phyloP scores from a whole-genome alignment of 1,140 invertebrate species.

The Drosophila subpulchrella region DNA sequence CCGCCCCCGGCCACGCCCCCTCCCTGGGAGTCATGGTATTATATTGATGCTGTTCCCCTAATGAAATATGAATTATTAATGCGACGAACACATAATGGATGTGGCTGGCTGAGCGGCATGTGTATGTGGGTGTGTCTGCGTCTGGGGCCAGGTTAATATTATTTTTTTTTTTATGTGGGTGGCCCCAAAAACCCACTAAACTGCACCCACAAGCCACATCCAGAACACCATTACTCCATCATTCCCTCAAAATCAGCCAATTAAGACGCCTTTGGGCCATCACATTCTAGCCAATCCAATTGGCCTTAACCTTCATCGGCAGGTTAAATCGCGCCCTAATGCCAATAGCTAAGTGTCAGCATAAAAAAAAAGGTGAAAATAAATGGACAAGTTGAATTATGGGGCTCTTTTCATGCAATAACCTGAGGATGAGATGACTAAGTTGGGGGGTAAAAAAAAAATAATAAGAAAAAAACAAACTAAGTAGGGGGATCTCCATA shows the following conservation, averaged over 20 bases:
- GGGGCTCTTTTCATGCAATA: slow-evolving; percentile 48
- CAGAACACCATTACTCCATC: not conserved
- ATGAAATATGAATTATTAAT: slow-evolving; percentile 73
- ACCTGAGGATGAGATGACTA: slow-evolving; percentile 32
- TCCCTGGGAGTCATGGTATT: not conserved
- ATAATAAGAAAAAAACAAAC: not conserved
- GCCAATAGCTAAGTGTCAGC: slow-evolving; percentile 28
- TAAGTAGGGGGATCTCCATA: slow-evolving; percentile 18
- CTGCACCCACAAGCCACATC: slow-evolving; percentile 3
- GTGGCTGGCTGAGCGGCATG: slow-evolving; percentile 25
- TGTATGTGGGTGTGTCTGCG: slow-evolving; percentile 26
- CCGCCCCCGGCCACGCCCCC: not conserved
- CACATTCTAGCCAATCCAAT: slow-evolving; percentile 27
- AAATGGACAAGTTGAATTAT: slow-evolving; percentile 41
- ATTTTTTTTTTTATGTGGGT: slow-evolving; percentile 14
- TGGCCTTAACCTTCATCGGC: slow-evolving; percentile 35
- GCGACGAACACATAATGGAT: slow-evolving; percentile 52
- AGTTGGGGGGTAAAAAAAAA: slow-evolving; percentile 7
- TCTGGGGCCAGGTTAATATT: slow-evolving; percentile 20
- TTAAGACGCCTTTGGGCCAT: slow-evolving; percentile 22
- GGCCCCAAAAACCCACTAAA: slow-evolving; percentile 1
- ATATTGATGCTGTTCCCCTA: slow-evolving; percentile 50
- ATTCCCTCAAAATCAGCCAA: slow-evolving; percentile 10
- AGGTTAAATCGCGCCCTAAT: slow-evolving; percentile 26
- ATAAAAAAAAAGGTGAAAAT: slow-evolving; percentile 5